A percentile compares a stretch with the other conserved stretches of the same genome.
These are phyloP conservation scores for Ondatra zibethicus DNA, from an alignment of 2,113 vertebrate genomes.

Conservation along the genomic window DNA sequence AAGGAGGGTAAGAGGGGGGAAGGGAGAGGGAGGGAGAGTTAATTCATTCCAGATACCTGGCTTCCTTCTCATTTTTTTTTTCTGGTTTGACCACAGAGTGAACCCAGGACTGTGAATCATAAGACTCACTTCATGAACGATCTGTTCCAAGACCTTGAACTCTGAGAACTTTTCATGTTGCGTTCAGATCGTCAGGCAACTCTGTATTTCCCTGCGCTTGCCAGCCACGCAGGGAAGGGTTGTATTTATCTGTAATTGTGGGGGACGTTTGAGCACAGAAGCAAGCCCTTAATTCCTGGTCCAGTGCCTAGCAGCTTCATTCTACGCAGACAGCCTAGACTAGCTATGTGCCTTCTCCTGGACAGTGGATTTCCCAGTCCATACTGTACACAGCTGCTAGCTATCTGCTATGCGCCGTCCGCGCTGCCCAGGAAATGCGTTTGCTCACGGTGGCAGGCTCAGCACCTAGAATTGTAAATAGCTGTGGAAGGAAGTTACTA, in stretches of 20 bases:
- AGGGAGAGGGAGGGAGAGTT: background rate
- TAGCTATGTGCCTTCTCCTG: background rate
- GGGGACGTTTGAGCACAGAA: background rate
- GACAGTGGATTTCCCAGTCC: background rate
- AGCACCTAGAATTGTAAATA: background rate
- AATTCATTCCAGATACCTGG: constrained; percentile 80
- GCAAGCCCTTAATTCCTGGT: background rate
- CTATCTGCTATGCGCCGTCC: background rate
- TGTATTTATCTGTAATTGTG: background rate
- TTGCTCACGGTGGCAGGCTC: background rate
- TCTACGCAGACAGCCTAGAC: background rate
- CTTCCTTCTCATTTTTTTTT: constrained; percentile 38
- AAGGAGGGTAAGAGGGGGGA: background rate
- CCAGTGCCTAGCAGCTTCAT: background rate
- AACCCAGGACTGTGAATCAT: constrained; percentile 72
- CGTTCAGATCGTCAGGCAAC: background rate
- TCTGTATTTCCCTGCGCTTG: background rate
- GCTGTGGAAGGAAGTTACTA: background rate
- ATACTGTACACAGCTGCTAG: background rate
- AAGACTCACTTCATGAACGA: constrained; percentile 22
- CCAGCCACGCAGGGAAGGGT: background rate
- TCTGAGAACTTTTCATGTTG: constrained; percentile 18
- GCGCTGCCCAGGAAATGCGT: background rate
- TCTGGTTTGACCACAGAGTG: constrained; percentile 72
- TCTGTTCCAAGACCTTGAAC: constrained; percentile 51